These are phyloP conservation scores for Agapornis roseicollis DNA, from an alignment of 2,113 vertebrate species.

Conservation along the genomic window DNA sequence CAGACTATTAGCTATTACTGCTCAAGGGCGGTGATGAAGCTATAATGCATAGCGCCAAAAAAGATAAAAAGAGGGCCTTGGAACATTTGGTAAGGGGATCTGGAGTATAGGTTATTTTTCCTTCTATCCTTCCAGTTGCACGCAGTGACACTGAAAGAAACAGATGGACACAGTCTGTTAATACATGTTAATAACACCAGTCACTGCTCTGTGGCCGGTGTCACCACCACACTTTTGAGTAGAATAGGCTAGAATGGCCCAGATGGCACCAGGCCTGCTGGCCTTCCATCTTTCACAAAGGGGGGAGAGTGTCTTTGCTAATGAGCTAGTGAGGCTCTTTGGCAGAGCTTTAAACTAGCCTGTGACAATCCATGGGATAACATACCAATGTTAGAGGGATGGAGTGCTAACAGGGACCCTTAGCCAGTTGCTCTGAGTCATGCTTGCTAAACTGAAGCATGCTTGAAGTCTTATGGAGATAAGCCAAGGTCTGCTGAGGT, in stretches of 20 bases:
- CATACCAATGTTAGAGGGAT: background rate
- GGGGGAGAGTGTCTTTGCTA: background rate
- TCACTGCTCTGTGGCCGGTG: background rate
- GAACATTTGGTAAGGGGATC: background rate
- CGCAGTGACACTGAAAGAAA: background rate
- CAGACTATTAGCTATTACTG: background rate
- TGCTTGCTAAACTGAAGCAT: background rate
- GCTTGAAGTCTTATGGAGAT: background rate
- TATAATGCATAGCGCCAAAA: background rate
- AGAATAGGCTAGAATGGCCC: too few species aligned
- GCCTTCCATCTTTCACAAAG: background rate
- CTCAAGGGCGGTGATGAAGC: background rate
- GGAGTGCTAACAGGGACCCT: background rate
- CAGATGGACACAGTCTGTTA: background rate
- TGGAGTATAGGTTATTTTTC: background rate
- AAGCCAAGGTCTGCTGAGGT: background rate
- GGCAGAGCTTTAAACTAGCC: background rate
- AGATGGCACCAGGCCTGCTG: background rate
- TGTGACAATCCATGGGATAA: background rate
- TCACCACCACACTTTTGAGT: background rate
- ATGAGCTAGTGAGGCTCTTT: background rate
- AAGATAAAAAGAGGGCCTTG: background rate
- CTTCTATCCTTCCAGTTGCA: background rate
- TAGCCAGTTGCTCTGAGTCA: background rate
- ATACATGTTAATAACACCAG: background rate